phyloP scores from a whole-genome alignment of 2,113 vertebrate species.

The Madoqua kirkii region DNA sequence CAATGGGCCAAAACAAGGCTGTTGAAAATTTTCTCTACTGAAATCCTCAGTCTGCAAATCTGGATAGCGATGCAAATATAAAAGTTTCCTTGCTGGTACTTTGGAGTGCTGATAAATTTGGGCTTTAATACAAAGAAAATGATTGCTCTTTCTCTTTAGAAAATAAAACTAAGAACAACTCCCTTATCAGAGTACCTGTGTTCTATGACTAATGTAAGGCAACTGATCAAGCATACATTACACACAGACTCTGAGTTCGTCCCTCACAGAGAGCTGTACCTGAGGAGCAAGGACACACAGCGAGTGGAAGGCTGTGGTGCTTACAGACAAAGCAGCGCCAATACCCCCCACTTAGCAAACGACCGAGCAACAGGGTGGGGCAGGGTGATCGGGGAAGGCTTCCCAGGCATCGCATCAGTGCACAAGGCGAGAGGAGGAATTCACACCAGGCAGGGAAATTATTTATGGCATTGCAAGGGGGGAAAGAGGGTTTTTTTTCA shows the following conservation, averaged over 20 bases:
- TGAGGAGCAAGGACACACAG: background rate
- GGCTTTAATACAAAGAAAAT: background rate
- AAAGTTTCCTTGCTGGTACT: background rate
- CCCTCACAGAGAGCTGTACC: background rate
- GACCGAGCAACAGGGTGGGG: background rate
- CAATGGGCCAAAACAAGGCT: background rate
- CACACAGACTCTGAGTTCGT: background rate
- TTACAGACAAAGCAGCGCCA: background rate
- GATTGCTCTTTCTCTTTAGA: background rate
- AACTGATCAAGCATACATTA: background rate
- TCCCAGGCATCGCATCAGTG: slow-evolving; percentile 19
- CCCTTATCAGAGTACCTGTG: background rate
- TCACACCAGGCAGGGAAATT: slow-evolving; percentile 29
- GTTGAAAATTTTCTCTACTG: background rate
- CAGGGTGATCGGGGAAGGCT: background rate
- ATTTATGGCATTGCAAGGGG: slow-evolving; percentile 36
- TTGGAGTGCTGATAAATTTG: background rate
- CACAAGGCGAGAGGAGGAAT: slow-evolving; percentile 10
- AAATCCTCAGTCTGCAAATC: background rate
- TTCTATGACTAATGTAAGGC: background rate
- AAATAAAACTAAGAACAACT: background rate
- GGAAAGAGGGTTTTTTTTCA: slow-evolving; percentile 31
- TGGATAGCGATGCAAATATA: background rate
- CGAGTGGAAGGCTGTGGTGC: background rate
- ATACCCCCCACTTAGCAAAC: background rate